Evolutionary conservation across 2,797 vertebrate species (phyloP).

Genomic region (Falco biarmicus): DNA sequence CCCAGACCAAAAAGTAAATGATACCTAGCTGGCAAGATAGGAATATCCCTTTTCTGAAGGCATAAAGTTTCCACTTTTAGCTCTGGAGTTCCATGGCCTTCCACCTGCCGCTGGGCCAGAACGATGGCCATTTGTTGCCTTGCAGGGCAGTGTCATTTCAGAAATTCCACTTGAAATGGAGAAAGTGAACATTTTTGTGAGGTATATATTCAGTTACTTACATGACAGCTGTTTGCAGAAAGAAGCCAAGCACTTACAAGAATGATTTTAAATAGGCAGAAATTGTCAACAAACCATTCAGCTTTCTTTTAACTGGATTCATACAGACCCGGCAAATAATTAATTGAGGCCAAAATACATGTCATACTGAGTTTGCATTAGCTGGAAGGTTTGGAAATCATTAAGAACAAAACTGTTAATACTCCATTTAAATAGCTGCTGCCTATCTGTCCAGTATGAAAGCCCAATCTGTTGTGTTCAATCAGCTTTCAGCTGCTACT

Average conservation of each 20-base stretch:
- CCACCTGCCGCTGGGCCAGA: slow-evolving; percentile 44
- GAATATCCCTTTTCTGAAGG: slow-evolving; percentile 28
- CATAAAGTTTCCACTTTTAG: slow-evolving; percentile 43
- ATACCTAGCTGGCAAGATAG: background rate
- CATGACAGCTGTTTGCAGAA: slow-evolving; percentile 48
- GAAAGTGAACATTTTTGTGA: slow-evolving; percentile 57
- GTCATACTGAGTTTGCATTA: background rate
- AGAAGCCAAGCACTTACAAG: background rate
- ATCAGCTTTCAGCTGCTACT: slow-evolving; percentile 60
- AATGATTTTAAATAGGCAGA: background rate
- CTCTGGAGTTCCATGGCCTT: slow-evolving; percentile 6
- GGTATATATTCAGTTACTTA: slow-evolving; percentile 30
- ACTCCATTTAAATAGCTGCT: slow-evolving; percentile 61
- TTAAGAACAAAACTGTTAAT: slow-evolving; percentile 70
- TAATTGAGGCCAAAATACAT: slow-evolving; percentile 38
- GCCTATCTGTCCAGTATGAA: slow-evolving; percentile 60
- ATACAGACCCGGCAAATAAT: slow-evolving; percentile 40
- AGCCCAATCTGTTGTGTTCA: slow-evolving; percentile 70
- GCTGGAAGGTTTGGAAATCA: slow-evolving; percentile 60
- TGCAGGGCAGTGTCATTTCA: slow-evolving; percentile 20
- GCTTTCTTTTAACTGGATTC: background rate
- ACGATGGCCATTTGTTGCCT: slow-evolving; percentile 43
- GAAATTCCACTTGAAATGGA: slow-evolving; percentile 55
- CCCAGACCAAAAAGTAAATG: background rate
- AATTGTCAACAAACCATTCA: slow-evolving; percentile 2